Evolutionary conservation across 92 coral and sea anemone genomes (phyloP), one percentile per base, ranked within the genome.

Genomic region (Micromussa lordhowensis): DNA sequence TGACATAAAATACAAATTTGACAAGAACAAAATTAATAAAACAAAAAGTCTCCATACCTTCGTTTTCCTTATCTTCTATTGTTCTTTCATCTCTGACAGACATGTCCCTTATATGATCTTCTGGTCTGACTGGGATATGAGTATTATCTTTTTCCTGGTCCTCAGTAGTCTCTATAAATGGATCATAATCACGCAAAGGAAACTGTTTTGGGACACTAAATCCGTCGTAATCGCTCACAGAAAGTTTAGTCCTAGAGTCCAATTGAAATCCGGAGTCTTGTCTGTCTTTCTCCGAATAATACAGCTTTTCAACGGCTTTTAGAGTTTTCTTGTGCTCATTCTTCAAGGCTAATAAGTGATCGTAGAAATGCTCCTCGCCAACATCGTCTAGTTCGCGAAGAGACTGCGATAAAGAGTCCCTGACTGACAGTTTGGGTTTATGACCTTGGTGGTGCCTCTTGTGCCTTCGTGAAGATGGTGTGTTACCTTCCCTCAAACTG

Each of bases 321-420:
- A 97, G 83, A 68, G 98, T 96, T 88, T 89, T 97, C 83, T 96
- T 94, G 77, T 97, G 99, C 34, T 97, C 99, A 83, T 88, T 91
- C 78, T 92, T 94, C 81, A 97, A 82, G 14, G 95, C 91, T 58
- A 97, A 40, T 61, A 97, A 86, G 53, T 94, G 97, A 64, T 92
- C 89, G 75, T 97, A 97, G 68, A 97, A 97, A 84, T 95, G 91
- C 61, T 93, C 96, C 74, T 97, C 98, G 78, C 92, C 96, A 24
- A 92, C 94, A 35, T 85, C 87, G 85, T 88, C 88, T 69, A 95
- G 89, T 80, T 95, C 96, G 80, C 92, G 94, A 88, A 95, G 88
- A 32, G 96, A 92, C 77, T 93, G 95, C 75, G 91, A 83, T 76
- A 95, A 85, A 38, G 95, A 92, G 68, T 92, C 94, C 69, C 92